Evolutionary conservation across 1,140 invertebrate genomes (phyloP).

Genomic region (Triops longicaudatus): DNA sequence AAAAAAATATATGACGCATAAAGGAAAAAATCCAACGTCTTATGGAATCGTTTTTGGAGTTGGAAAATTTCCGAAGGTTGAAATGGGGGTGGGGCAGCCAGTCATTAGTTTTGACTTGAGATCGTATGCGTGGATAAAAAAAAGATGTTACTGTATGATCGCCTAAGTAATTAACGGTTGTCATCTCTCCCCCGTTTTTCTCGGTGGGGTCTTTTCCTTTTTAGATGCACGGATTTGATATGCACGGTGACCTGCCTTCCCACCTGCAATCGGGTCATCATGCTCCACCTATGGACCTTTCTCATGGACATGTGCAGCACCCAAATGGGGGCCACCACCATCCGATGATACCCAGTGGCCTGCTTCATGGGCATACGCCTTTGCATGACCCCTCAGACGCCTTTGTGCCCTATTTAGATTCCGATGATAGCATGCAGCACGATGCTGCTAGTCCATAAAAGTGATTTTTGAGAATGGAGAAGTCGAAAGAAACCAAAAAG

Average conservation of each 20-base stretch:
- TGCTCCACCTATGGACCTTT: conserved; percentile 38
- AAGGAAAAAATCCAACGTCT: not conserved
- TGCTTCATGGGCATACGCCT: conserved; percentile 32
- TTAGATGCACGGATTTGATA: conserved; percentile 82
- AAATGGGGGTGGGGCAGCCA: not conserved
- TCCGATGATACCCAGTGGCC: conserved; percentile 35
- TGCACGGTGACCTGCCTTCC: conserved; percentile 44
- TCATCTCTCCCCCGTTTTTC: not conserved
- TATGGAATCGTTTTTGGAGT: not conserved
- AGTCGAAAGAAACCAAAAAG: not conserved
- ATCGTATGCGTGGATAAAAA: not conserved
- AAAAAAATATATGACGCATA: not conserved
- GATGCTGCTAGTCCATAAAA: conserved; percentile 53
- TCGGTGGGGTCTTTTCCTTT: conserved; percentile 31
- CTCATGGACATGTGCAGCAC: conserved; percentile 37
- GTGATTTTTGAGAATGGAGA: not conserved
- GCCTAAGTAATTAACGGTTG: conserved; percentile 13
- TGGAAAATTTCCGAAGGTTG: not conserved
- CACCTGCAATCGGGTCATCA: conserved; percentile 33
- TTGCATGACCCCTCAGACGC: conserved; percentile 69
- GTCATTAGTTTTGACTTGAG: conserved; percentile 7
- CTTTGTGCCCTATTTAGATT: conserved; percentile 81
- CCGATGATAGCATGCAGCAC: conserved; percentile 57
- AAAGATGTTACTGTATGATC: conserved; percentile 18
- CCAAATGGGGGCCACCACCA: conserved; percentile 20